Base-by-base conservation (phyloP, 1,140 invertebrate species). In the Drosophila seguyi region DNA sequence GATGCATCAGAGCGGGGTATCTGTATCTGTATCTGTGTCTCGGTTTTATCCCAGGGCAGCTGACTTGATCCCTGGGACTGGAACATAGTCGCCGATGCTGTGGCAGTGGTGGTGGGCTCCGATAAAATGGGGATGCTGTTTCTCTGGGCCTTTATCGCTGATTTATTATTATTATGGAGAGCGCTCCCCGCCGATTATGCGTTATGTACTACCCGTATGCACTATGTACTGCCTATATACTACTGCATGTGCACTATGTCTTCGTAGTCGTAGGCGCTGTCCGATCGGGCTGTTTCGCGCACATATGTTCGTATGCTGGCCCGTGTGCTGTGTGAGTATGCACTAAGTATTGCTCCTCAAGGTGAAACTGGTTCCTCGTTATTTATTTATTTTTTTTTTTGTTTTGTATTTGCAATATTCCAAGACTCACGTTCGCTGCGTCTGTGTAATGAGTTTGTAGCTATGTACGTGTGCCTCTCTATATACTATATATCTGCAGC, bases 291-390 rank as follows among this genome's bases (percentile, higher is more conserved):
- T 71, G 50, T 36, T 71, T 58, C 42, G 56, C 59, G 55, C 59
- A 55, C 72, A 75, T 44, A 48, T 39, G 50, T 59, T 39, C 8
- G 45, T 62, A 39, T 58, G 36, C 45, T 45, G 29, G 34, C 34
- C 42, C 52, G 58, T 62, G 69, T n/a, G n/a, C 25, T 34, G 31
- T 60, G 55, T 59, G 59, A 61, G 52, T 62, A 74, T 79, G 57
- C 58, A 71, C 66, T 75, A 77, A 50, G 75, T 75, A 83, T 84
- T 75, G 77, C 85, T 68, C 75, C 84, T 88, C 84, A 88, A 88
- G 84, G 84, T 88, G 81, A 88, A 88, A 88, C 85, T 88, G 85
- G 85, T 88, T 88, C 85, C 85, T 88, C 69, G 69, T 72, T 73
- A 73, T 73, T 73, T 73, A 73, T 72, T 72, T 72, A 72, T 72